phyloP scores from a whole-genome alignment of 2,888 invertebrate genomes.

The Metellina segmentata region DNA sequence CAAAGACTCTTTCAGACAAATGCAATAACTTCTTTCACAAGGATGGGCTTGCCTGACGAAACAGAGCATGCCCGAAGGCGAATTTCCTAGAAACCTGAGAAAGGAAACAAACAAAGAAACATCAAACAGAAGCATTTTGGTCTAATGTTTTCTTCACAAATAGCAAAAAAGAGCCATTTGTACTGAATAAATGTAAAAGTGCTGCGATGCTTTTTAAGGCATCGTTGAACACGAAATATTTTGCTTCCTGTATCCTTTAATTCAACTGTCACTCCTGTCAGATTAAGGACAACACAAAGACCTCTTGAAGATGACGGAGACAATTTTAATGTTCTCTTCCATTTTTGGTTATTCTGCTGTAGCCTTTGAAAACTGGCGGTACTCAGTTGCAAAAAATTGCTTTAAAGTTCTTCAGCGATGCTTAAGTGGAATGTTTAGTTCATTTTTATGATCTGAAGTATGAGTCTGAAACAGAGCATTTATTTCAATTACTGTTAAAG shows the following conservation, averaged over 20 bases:
- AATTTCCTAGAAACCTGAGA: not conserved
- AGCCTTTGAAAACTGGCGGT: not conserved
- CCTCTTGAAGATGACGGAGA: slow-evolving; percentile 16
- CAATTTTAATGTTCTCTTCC: slow-evolving; percentile 30
- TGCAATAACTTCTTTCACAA: slow-evolving; percentile 4
- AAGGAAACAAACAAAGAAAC: not conserved
- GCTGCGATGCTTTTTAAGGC: slow-evolving; percentile 16
- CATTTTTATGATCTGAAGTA: not conserved
- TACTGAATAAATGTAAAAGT: slow-evolving; percentile 14
- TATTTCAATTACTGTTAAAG: not conserved
- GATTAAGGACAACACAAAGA: slow-evolving; percentile 24
- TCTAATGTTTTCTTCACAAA: slow-evolving; percentile 30
- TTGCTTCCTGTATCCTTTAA: slow-evolving; percentile 15
- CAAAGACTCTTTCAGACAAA: not conserved
- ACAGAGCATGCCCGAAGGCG: slow-evolving; percentile 10
- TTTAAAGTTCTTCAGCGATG: not conserved
- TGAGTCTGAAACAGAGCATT: not conserved
- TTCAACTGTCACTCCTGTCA: slow-evolving; percentile 27
- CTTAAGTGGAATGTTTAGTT: not conserved
- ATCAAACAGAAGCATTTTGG: not conserved
- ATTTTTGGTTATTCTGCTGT: slow-evolving; percentile 1
- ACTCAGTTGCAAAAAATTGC: not conserved
- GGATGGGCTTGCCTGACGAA: slow-evolving; percentile 34
- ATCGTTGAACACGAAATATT: slow-evolving; percentile 6
- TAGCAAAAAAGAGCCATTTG: slow-evolving; percentile 3